A percentile compares a stretch with the other conserved stretches of the same genome.
Evolutionary conservation across 2,113 vertebrate species (phyloP).

Genomic region (Coracopsis vasa): DNA sequence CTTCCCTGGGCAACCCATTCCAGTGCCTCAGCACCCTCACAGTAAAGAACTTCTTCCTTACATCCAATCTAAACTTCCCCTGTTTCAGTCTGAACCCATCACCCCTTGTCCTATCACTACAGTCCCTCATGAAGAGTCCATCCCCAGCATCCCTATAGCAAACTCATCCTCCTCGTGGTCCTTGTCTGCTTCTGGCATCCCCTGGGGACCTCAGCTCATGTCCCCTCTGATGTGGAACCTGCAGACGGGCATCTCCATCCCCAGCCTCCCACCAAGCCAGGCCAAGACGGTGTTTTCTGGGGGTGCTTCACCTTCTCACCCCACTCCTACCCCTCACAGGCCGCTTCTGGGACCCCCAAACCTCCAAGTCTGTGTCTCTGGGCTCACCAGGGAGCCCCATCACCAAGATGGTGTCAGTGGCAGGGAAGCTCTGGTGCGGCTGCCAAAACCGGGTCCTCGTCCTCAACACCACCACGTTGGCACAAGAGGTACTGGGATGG

Average conservation of each 20-base stretch:
- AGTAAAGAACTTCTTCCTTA: too few species aligned
- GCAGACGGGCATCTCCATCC: not conserved
- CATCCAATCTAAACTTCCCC: too few species aligned
- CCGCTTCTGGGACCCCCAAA: constrained; percentile 97
- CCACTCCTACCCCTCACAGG: constrained; percentile 68
- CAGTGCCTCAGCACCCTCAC: too few species aligned
- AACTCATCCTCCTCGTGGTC: not conserved
- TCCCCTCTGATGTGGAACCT: not conserved
- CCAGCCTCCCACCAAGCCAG: fast-evolving
- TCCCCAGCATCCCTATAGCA: too few species aligned
- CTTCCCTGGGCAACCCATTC: too few species aligned
- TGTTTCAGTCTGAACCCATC: too few species aligned
- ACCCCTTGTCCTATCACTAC: too few species aligned
- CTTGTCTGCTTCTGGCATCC: fast-evolving
- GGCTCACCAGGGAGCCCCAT: constrained; percentile 87
- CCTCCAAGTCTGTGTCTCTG: constrained; percentile 86
- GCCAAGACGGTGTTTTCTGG: fast-evolving
- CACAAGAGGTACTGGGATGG: constrained; percentile 90
- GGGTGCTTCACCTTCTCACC: not conserved
- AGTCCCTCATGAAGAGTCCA: too few species aligned
- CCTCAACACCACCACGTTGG: constrained; percentile 84
- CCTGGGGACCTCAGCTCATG: not conserved
- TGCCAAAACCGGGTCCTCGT: constrained; percentile 92
- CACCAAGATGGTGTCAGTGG: constrained; percentile 95
- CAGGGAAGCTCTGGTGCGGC: constrained; percentile 93